Evolutionary conservation across 2,888 invertebrate genomes (phyloP).

Genomic region (Drosophila melanosoma): DNA sequence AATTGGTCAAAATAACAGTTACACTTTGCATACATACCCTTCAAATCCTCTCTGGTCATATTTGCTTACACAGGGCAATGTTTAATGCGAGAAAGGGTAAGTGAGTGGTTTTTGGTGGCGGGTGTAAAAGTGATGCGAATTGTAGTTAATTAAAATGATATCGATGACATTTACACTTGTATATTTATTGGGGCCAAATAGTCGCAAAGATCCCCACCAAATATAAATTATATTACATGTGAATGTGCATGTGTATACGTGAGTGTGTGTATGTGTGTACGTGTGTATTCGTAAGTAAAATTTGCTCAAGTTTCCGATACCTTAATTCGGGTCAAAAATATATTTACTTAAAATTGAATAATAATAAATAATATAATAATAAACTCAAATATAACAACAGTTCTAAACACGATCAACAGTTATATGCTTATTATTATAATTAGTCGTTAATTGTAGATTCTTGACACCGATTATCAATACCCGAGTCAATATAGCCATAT

Average conservation of each 20-base stretch:
- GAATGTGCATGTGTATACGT: not conserved
- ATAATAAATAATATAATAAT: not conserved
- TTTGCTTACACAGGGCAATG: not conserved
- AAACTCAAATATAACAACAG: not conserved
- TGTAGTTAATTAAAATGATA: conserved; percentile 51
- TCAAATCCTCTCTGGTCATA: not conserved
- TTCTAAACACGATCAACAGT: not conserved
- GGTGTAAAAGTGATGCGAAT: not conserved
- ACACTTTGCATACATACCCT: not conserved
- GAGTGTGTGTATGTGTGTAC: not conserved
- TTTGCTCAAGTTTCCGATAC: not conserved
- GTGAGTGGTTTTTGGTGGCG: too few relatives aligned
- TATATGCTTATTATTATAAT: too few relatives aligned
- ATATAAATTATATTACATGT: conserved; percentile 39
- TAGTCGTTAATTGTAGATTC: not conserved
- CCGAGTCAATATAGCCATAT: not conserved
- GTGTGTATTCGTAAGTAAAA: not conserved
- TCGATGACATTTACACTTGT: conserved; percentile 67
- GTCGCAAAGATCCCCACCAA: conserved; percentile 10
- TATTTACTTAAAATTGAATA: not conserved
- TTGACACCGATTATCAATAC: not conserved
- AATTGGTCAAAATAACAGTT: conserved; percentile 19
- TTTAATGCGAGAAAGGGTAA: not conserved
- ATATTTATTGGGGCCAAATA: conserved; percentile 49
- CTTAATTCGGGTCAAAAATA: not conserved